phyloP scores from a whole-genome alignment of 2,888 invertebrate genomes.

The Ceratothoa steindachneri region DNA sequence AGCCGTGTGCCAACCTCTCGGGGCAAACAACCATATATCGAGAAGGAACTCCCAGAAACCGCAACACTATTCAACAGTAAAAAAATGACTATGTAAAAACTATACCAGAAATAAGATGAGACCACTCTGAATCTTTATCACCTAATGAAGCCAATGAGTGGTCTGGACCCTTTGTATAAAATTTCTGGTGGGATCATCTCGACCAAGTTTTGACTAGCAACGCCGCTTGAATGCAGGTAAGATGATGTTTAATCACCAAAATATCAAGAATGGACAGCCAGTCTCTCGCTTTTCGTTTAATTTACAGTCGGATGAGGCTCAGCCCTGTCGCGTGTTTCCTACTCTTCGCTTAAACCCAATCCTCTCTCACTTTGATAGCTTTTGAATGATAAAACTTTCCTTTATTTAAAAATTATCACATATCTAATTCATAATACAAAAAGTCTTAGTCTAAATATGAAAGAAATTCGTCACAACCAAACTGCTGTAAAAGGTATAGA shows the following conservation, averaged over 20 bases:
- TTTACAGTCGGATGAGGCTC: not conserved
- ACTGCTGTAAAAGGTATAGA: slow-evolving; percentile 10
- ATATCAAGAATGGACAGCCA: no score
- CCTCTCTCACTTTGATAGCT: slow-evolving; percentile 13
- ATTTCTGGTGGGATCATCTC: no score
- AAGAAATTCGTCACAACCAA: slow-evolving; percentile 13
- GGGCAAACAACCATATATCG: slow-evolving; percentile 3
- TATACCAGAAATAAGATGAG: not conserved
- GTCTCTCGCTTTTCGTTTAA: no score
- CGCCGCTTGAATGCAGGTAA: no score
- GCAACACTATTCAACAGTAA: not conserved
- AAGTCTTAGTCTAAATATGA: slow-evolving; percentile 17
- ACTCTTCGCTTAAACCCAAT: slow-evolving; percentile 4
- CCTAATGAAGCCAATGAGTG: not conserved
- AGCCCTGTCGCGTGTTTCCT: not conserved
- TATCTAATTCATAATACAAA: slow-evolving; percentile 15
- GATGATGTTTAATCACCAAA: no score
- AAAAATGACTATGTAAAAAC: not conserved
- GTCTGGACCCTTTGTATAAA: not conserved
- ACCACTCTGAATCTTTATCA: slow-evolving; percentile 2
- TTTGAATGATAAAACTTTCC: slow-evolving; percentile 1
- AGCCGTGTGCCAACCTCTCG: slow-evolving; percentile 15
- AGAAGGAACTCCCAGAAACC: slow-evolving; percentile 8
- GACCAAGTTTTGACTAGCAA: not conserved
- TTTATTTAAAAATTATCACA: slow-evolving; percentile 16